These are phyloP conservation scores for Meles meles DNA, from an alignment of 2,113 vertebrate species.

Conservation along the genomic window DNA sequence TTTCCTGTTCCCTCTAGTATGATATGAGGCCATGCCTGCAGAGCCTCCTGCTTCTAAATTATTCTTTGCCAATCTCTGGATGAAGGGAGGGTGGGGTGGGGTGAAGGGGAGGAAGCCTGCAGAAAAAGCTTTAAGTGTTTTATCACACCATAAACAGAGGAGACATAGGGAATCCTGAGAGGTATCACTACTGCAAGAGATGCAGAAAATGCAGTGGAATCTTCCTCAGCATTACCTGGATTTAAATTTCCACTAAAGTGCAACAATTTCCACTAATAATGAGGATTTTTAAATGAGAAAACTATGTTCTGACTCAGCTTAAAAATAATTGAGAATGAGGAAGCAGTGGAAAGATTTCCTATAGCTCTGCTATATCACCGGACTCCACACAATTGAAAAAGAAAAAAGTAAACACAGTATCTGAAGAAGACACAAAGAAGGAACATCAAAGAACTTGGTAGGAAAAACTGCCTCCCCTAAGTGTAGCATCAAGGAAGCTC, in stretches of 20 bases:
- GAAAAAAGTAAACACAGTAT: background rate
- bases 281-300: slow-evolving; percentile 54
- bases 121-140: background rate
- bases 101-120: background rate
- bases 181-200: slow-evolving; percentile 24
- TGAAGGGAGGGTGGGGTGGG: background rate
- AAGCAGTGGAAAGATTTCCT: slow-evolving; percentile 4
- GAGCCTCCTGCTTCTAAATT: slow-evolving; percentile 70
- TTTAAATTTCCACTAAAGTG: slow-evolving; percentile 45
- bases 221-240: slow-evolving; percentile 33
- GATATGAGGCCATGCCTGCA: slow-evolving; percentile 41
- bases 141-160: background rate
- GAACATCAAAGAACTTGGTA: slow-evolving; percentile 39
- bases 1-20: background rate
- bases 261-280: background rate
- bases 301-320: slow-evolving; percentile 25
- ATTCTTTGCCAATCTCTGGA: slow-evolving; percentile 28
- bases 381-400: background rate
- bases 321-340: slow-evolving; percentile 38
- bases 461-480: background rate
- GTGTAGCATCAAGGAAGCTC: slow-evolving; percentile 14
- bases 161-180: background rate
- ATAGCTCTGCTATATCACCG: background rate
- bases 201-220: background rate
- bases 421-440: slow-evolving; percentile 22